Conservation (phyloP, 2,113 vertebrate genomes). For the Phaethon lepturus region DNA sequence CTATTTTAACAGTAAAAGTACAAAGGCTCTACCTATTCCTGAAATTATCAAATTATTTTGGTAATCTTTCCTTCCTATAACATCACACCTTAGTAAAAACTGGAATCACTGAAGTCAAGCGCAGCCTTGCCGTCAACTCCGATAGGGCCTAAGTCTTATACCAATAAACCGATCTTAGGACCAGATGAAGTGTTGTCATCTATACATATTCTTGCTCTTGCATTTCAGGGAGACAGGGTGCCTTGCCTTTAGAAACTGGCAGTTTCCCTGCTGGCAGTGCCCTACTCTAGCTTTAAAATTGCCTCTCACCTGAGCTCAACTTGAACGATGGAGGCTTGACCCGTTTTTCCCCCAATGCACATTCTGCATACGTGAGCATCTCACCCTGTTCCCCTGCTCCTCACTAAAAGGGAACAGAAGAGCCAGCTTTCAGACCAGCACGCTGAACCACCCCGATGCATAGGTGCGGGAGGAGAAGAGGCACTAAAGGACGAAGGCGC, state of each 20-base stretch:
- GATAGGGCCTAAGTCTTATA: neutral
- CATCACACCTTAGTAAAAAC: neutral
- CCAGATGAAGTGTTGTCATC: neutral
- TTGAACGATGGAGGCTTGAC: neutral
- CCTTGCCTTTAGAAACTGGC: neutral
- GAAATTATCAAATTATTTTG: neutral
- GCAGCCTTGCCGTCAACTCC: neutral
- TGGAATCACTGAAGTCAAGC: neutral
- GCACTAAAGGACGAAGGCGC: neutral
- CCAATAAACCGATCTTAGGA: neutral
- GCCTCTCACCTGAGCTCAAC: neutral
- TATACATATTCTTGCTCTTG: neutral
- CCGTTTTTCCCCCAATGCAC: neutral
- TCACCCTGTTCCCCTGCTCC: neutral
- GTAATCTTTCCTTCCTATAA: neutral
- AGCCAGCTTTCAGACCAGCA: too few species aligned
- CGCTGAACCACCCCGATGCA: neutral
- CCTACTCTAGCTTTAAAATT: neutral
- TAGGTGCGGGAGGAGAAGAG: neutral
- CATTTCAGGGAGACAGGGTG: neutral
- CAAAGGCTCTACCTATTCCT: neutral
- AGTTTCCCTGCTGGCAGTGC: neutral
- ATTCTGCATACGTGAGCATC: rapidly evolving
- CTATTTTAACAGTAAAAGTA: neutral
- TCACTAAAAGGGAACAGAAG: neutral